phyloP scores from a whole-genome alignment of 2,113 vertebrate genomes.

The Brachionichthys hirsutus region DNA sequence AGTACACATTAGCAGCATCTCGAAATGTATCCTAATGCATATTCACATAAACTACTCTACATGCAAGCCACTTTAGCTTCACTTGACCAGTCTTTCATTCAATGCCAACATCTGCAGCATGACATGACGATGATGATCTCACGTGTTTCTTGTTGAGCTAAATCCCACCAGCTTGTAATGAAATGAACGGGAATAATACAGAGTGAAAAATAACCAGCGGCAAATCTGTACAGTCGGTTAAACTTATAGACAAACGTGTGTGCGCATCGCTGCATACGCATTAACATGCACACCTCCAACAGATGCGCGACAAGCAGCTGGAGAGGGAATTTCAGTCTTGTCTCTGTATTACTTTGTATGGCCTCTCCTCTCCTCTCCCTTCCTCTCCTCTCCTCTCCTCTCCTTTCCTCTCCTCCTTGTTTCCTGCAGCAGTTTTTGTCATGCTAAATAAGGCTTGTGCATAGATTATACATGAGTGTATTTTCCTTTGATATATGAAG shows the following conservation, averaged over 20 bases:
- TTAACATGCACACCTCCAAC: conserved; percentile 48
- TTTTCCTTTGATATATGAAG: conserved; percentile 41
- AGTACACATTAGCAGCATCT: conserved; percentile 28
- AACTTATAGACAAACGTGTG: conserved; percentile 31
- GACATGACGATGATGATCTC: conserved; percentile 11
- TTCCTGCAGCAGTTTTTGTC: conserved; percentile 27
- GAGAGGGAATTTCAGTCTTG: conserved; percentile 65
- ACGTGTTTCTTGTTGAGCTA: conserved; percentile 30
- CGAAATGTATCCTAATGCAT: conserved; percentile 24
- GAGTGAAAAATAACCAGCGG: conserved; percentile 31
- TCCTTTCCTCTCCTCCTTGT: conserved; percentile 4
- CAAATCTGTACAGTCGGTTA: conserved; percentile 48
- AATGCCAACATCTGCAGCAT: conserved; percentile 4
- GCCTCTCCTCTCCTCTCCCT: too few species aligned
- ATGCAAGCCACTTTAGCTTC: conserved; percentile 11
- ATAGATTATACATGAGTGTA: conserved; percentile 30
- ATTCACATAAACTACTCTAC: conserved; percentile 8
- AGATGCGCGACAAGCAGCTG: conserved; percentile 64
- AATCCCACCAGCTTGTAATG: conserved; percentile 33
- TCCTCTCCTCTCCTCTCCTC: conserved; percentile 4
- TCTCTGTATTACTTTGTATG: conserved; percentile 1
- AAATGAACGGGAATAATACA: conserved; percentile 37
- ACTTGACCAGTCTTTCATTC: conserved; percentile 15
- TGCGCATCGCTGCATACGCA: conserved; percentile 19
- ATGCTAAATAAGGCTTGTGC: conserved; percentile 23